Conservation (phyloP, 2,113 vertebrate species). For the Ophthalmolycus amberensis region DNA sequence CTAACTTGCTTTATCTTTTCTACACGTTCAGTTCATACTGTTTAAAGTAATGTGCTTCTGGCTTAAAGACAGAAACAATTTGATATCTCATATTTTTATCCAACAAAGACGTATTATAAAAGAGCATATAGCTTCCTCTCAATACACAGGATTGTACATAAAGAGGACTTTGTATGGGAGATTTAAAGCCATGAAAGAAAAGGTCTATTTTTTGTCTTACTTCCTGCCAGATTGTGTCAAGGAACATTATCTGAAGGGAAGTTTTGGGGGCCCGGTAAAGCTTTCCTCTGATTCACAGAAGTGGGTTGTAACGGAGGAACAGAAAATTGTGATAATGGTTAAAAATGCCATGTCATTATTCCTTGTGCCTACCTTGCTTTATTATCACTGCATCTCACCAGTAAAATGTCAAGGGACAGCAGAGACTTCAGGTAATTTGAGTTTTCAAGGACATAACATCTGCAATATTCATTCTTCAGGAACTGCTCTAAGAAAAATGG, state of each 20-base stretch:
- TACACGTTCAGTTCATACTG: neutral
- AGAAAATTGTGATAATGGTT: slow-evolving; percentile 19
- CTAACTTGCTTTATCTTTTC: slow-evolving; percentile 19
- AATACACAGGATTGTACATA: neutral
- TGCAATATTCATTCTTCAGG: slow-evolving; percentile 5
- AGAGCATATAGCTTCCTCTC: neutral
- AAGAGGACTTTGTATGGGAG: neutral
- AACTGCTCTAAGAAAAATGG: neutral
- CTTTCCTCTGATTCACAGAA: slow-evolving; percentile 2
- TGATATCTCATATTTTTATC: neutral
- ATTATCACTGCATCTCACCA: slow-evolving; percentile 1
- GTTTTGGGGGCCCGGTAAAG: slow-evolving; percentile 4
- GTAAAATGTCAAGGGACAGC: slow-evolving; percentile 4
- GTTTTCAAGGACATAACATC: slow-evolving; percentile 3
- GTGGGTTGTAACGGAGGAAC: neutral
- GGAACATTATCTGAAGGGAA: slow-evolving; percentile 8
- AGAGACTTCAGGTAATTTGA: slow-evolving; percentile 25
- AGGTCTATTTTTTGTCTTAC: neutral
- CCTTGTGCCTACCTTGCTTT: neutral
- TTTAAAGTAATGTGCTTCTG: neutral
- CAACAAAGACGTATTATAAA: neutral
- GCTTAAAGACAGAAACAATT: neutral
- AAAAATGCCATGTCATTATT: slow-evolving; percentile 27
- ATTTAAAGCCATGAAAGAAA: slow-evolving; percentile 16
- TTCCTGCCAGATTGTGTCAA: slow-evolving; percentile 1